phyloP scores from a whole-genome alignment of 37 sponge, comb jelly and placozoan species.

The Ianthella basta region DNA sequence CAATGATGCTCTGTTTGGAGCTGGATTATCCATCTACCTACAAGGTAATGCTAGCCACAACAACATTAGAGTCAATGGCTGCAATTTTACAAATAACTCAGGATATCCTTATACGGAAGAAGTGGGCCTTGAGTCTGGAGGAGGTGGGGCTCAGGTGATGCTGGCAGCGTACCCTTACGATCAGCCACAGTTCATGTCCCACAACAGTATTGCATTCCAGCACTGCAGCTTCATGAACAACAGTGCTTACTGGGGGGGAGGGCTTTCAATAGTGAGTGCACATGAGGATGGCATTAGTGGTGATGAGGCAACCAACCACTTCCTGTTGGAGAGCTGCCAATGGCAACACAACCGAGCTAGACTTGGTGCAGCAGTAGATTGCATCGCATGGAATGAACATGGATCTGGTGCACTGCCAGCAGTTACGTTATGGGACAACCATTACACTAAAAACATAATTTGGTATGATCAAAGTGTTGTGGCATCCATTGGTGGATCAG shows the following conservation, averaged over 20 bases:
- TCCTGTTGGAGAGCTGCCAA: not conserved
- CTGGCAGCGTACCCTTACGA: conserved; percentile 1
- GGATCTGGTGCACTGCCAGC: not conserved
- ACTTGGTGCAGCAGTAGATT: conserved; percentile 27
- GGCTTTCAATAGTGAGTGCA: conserved; percentile 13
- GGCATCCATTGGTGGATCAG: not conserved
- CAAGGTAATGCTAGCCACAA: conserved; percentile 13
- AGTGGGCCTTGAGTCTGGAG: conserved; percentile 10
- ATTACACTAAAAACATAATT: not conserved
- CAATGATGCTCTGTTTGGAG: conserved; percentile 18
- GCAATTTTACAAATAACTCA: not conserved
- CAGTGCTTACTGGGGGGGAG: conserved; percentile 21
- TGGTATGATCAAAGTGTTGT: not conserved
- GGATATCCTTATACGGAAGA: conserved; percentile 6
- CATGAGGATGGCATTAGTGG: not conserved
- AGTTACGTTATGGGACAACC: not conserved
- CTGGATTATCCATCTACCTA: not conserved
- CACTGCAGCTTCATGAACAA: not conserved
- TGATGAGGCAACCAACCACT: not conserved
- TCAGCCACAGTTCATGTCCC: not conserved
- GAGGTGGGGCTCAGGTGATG: conserved; percentile 20
- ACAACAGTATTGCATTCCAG: not conserved
- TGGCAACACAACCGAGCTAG: conserved; percentile 13
- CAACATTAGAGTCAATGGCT: not conserved
- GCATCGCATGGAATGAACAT: not conserved